Conservation (phyloP, 2,888 invertebrate genomes). For the Morpho helenor region DNA sequence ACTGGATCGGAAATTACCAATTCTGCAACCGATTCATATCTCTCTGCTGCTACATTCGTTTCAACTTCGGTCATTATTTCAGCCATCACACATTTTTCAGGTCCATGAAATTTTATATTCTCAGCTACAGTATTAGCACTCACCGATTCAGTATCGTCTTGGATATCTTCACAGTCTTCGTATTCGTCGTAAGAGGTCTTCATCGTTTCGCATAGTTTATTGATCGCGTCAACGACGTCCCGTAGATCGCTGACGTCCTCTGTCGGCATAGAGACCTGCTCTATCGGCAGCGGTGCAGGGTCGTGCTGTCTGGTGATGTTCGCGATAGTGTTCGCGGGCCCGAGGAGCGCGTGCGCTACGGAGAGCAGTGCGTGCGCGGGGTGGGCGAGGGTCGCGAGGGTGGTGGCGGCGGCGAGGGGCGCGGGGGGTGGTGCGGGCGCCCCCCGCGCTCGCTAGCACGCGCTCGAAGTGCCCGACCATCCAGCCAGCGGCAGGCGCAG, state of each 20-base stretch:
- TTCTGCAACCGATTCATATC: no score
- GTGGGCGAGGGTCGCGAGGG: conserved; percentile 46
- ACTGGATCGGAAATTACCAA: no score
- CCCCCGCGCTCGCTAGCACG: conserved; percentile 74
- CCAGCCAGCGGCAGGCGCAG: conserved; percentile 75
- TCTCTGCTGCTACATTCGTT: no score
- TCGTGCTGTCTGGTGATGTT: conserved; percentile 18
- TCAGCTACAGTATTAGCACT: conserved; percentile 41
- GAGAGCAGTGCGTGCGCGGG: conserved; percentile 57
- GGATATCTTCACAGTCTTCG: conserved; percentile 20
- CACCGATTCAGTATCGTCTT: conserved; percentile 30
- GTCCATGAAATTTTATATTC: conserved; percentile 36
- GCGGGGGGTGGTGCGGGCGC: conserved; percentile 38
- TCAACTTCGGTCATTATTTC: no score
- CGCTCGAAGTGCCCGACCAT: conserved; percentile 77
- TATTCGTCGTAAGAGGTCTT: conserved; percentile 54
- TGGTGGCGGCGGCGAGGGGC: conserved; percentile 31
- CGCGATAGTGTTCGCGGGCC: conserved; percentile 21
- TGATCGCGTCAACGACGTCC: conserved; percentile 74
- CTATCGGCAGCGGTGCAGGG: conserved; percentile 44
- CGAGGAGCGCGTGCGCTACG: conserved; percentile 58
- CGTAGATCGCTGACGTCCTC: conserved; percentile 63
- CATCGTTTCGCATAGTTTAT: conserved; percentile 70
- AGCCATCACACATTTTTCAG: conserved; percentile 33
- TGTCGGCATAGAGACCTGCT: conserved; percentile 45